Base-by-base conservation (phyloP, 2,113 vertebrate species). In the Ptilorrhoa leucosticta region DNA sequence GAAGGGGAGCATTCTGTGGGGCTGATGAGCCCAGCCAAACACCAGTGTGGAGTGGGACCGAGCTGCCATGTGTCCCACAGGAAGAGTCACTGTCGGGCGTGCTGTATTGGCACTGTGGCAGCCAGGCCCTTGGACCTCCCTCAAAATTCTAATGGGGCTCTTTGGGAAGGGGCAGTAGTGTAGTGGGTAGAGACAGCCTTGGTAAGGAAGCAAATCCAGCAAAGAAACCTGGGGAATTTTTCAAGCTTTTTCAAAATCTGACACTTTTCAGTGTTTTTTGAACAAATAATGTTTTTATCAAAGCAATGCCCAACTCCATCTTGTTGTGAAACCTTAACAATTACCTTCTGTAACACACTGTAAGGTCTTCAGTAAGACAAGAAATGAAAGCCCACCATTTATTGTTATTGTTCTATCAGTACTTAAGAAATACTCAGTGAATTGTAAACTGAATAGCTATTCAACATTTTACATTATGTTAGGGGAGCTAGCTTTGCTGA, bases 91-190 rank as follows among this genome's bases (percentile, higher is more conserved):
- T 57, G 7, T 17, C 33, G 79, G 54, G 16, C 23, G 31, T 33
- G 26, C n/a, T 42, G 4, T 7, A 8, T 4, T 1, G 0, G 14
- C 42, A 23, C 27, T 44, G 45, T 1, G 4, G n/a, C 2, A 3
- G 14, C 16, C 9, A 2, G 51, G 20, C 1, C 12, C 10, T 24
- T 76, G 40, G 40, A 53, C 7, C 28, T 33, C 11, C 30, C 48
- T 76, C 33, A 76, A 1, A 79, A 80, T 45, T 31, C 31, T 70
- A 24, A 27, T 44, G 8, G 10, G 14, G 8, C 6, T 83, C 48
- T 72, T 31, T 66, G 30, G 35, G 63, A 90, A 94, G 33, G 27
- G 21, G 5, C 3, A 2, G 37, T 23, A 39, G 8, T 39, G 11
- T 60, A 77, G 31, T 24, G 8, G 13, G 18, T 22, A 64, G 37